Conservation (phyloP, 1,140 invertebrate genomes). For the Zaprionus gabonicus region DNA sequence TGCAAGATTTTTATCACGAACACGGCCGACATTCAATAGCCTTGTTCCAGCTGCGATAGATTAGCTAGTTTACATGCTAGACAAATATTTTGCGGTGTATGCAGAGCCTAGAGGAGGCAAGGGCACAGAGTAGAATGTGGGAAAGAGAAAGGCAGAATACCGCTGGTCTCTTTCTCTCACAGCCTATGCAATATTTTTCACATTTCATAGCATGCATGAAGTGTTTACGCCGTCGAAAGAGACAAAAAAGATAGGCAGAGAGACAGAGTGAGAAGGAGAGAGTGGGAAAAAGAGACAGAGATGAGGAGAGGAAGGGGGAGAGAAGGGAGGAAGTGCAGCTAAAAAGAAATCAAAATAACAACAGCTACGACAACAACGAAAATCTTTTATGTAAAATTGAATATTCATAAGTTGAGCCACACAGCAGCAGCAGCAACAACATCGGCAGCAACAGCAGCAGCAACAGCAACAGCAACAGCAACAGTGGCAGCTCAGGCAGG, state of each 20-base stretch:
- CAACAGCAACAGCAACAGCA: not conserved
- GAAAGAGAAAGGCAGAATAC: not conserved
- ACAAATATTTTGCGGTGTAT: conserved; percentile 24
- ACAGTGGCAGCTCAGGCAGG: not conserved
- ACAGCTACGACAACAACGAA: conserved; percentile 64
- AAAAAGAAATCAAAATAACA: conserved; percentile 75
- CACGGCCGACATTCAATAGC: not conserved
- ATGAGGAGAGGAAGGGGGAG: not conserved
- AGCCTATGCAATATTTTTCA: conserved; percentile 61
- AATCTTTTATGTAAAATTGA: conserved; percentile 83
- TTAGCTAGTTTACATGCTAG: not conserved
- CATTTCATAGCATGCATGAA: conserved; percentile 69
- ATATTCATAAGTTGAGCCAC: conserved; percentile 79
- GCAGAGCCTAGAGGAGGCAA: not conserved
- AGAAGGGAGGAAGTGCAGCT: conserved; percentile 25
- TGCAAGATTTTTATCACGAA: not conserved
- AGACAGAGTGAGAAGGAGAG: conserved; percentile 1
- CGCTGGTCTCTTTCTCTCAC: conserved; percentile 10
- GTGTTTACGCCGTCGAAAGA: conserved; percentile 36
- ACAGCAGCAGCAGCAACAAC: conserved; percentile 28
- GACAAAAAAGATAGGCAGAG: not conserved
- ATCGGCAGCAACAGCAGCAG: conserved; percentile 11
- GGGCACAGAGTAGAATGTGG: not conserved
- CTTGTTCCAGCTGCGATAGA: not conserved
- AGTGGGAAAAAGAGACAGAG: conserved; percentile 14